Base-by-base conservation (phyloP, 1,140 invertebrate species). In the Papilio glaucus region DNA sequence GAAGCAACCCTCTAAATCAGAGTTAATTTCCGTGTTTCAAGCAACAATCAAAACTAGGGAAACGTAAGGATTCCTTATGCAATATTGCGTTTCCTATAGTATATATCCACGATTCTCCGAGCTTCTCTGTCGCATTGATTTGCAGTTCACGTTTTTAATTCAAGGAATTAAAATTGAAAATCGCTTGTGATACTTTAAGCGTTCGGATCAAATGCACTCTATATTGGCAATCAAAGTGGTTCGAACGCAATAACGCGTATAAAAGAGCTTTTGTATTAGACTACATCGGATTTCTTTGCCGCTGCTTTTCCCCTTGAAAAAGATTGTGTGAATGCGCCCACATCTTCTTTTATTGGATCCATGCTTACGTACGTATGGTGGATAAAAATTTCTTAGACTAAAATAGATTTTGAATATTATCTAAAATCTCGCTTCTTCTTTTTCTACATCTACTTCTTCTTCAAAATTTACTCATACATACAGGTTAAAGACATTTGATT, bases 201-300 rank as follows among this genome's bases (percentile, higher is more conserved):
- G 37, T 42, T 37, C 18, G 13, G 39, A 12, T 68, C 39, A 67
- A 67, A 67, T 68, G 39, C 65, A 68, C 41, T 68, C 24, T 68
- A 7, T 68, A 68, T 45, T 68, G 41, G 24, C 41, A 69, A 49
- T 49, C 67, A 69, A 37, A 69, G 67, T 68, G 39, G 63, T 68
- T 68, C 67, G 42, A 69, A 69, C 41, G 26, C 29, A 69, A 69
- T 69, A 69, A 69, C 67, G 67, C 67, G 42, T 69, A 53, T 69
- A 42, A 42, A 24, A 53, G 41, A 9, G 42, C 67, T 37, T 15
- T 69, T 49, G 67, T 69, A 13, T 53, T 69, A 69, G 42, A 68
- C 24, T 45, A 33, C 65, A 12, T 69, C 4, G 42, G 38, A 41
- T 68, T 68, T 68, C 63, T 68, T 68, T 68, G 39, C 63, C 29